Evolutionary conservation across 2,113 vertebrate genomes (phyloP), one percentile per base, ranked within the genome.

Genomic region (Tragelaphus scriptus): DNA sequence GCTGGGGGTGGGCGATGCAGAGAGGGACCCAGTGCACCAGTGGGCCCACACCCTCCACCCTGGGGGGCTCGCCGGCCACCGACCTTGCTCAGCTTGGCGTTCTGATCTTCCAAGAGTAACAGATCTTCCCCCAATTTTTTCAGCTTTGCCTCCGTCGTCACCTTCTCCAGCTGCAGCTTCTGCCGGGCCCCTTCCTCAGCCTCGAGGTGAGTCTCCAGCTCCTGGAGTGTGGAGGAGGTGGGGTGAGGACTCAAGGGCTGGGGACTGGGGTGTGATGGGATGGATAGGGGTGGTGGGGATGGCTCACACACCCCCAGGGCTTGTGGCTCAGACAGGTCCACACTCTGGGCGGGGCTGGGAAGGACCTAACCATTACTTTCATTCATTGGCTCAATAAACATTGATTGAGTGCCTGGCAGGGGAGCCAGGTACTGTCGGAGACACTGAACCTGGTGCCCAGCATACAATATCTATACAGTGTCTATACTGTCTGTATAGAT

Each of bases 141-240:
- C 89, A 99, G 98, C 98, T 99, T 99, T 14, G 99, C 99, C 97
- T 99, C 99, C 1, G 99, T 98, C 4, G 99, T 99, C 79, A 99
- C 99, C 95, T 99, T 99, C 98, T 99, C 99, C 96, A 99, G 98
- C 97, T 99, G 99, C 94, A 99, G 99, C 98, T 99, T 99, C 99
- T 99, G 99, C 89, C 99, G 98, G 1, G 99, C 99, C 11, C 99
- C 99, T 95, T 99, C 99, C 96, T 99, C 99, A 32, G 99, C 99
- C 96, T 99, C 99, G 32, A 99, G 97, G 97, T 99, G 99, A 91
- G 99, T 99, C 98, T 99, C 99, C 56, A 99, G 98, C 95, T 99
- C 99, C 99, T 99, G 96, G 3, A 36, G 55, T 4, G 61, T 51
- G 6, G 4, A 11, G 40, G 10, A 82, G 12, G 16, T 16, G 1